Percentiles rank a stretch among this genome's conserved stretches.
Conservation (phyloP, 1,140 invertebrate species). For the Tetramorium alpestre region DNA sequence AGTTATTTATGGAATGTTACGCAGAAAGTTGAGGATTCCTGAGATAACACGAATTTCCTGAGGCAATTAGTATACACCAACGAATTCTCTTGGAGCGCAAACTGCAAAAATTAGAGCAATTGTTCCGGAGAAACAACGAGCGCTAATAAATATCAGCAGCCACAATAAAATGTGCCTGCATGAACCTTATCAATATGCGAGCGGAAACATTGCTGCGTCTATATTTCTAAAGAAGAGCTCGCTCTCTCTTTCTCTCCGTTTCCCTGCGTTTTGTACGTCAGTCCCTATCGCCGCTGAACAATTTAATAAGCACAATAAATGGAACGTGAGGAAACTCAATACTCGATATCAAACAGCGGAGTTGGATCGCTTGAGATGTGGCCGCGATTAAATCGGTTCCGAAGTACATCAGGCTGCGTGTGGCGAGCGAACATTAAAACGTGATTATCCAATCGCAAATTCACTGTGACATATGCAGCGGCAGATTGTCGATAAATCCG, state of each 20-base stretch:
- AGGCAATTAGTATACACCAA: neutral
- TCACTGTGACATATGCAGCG: neutral
- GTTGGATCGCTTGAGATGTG: neutral
- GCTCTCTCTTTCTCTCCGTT: neutral
- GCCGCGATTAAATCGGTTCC: constrained; percentile 14
- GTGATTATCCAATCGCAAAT: neutral
- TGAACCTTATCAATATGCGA: neutral
- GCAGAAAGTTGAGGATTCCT: constrained; percentile 16
- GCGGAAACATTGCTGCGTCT: neutral
- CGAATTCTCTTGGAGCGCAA: neutral
- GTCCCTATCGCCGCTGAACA: neutral
- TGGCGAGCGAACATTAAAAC: constrained; percentile 1
- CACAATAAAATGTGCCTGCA: neutral
- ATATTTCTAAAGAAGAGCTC: too few relatives aligned
- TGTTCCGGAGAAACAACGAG: neutral
- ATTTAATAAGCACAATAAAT: constrained; percentile 22
- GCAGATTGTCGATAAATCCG: neutral
- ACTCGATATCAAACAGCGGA: constrained; percentile 7
- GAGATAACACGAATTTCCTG: neutral
- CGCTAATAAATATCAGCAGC: neutral
- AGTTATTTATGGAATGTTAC: constrained; percentile 24
- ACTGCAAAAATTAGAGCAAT: neutral
- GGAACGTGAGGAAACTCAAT: constrained; percentile 25
- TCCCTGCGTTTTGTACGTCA: neutral
- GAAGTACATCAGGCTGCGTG: neutral